phyloP scores from a whole-genome alignment of 1,140 invertebrate species.

The Cydia amplana region DNA sequence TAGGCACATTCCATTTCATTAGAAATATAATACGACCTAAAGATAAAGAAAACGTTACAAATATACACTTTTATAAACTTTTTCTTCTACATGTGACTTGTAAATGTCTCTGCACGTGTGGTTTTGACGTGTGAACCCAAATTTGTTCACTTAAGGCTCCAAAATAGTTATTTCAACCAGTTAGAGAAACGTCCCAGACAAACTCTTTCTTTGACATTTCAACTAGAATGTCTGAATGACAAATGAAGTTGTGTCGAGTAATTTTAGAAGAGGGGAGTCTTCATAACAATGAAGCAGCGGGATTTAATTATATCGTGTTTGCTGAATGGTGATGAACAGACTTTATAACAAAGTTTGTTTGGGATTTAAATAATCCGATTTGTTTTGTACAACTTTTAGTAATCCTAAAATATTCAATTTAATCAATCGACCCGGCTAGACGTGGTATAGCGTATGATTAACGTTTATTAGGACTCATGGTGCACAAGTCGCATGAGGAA shows the following conservation, averaged over 20 bases:
- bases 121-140: too few species aligned
- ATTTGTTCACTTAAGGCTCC: too few species aligned
- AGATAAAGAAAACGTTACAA: too few species aligned
- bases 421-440: not conserved
- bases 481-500: too few species aligned
- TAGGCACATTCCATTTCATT: too few species aligned
- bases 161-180: not conserved
- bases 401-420: too few species aligned
- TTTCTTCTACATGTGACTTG: too few species aligned
- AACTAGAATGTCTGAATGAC: not conserved
- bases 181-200: not conserved
- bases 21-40: too few species aligned
- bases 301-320: not conserved
- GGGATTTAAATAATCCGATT: conserved; percentile 11
- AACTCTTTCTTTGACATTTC: not conserved
- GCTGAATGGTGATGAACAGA: conserved; percentile 7
- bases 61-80: too few species aligned
- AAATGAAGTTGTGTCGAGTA: not conserved
- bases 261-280: conserved; percentile 17
- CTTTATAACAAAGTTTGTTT: conserved; percentile 1
- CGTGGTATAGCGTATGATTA: too few species aligned
- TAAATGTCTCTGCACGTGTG: too few species aligned
- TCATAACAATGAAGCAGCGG: conserved; percentile 5
- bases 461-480: too few species aligned
- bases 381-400: not conserved